Percentiles rank a stretch among this genome's conserved stretches.
Conservation (phyloP, 1,140 invertebrate species). For the Drosophila arizonae region DNA sequence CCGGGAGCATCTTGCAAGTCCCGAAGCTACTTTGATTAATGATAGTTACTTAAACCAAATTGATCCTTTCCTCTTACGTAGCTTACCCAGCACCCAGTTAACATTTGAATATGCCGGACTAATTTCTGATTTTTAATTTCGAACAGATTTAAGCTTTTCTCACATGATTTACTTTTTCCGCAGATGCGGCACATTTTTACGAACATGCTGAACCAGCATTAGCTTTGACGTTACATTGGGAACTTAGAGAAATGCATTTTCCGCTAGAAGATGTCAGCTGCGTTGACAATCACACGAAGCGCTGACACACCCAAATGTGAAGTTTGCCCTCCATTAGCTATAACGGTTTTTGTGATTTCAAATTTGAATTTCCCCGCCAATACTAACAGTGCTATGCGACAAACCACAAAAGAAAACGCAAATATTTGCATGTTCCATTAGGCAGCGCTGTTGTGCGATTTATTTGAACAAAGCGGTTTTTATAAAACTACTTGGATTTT, state of each 20-base stretch:
- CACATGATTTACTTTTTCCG: slow-evolving; percentile 42
- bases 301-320: background rate
- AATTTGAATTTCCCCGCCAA: background rate
- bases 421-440: background rate
- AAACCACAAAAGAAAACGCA: background rate
- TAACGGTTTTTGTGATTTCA: background rate
- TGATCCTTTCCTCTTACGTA: background rate
- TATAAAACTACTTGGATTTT: background rate
- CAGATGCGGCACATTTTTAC: slow-evolving; percentile 50
- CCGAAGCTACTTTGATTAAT: slow-evolving; percentile 28
- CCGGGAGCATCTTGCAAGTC: slow-evolving; percentile 26
- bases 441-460: background rate
- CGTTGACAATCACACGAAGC: slow-evolving; percentile 34
- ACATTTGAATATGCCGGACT: slow-evolving; percentile 40
- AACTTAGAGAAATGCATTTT: slow-evolving; percentile 31
- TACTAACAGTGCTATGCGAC: background rate
- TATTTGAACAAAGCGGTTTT: background rate
- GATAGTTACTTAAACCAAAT: background rate
- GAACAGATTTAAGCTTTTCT: slow-evolving; percentile 48
- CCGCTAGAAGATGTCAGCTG: slow-evolving; percentile 20
- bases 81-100: slow-evolving; percentile 52
- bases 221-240: slow-evolving; percentile 3
- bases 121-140: slow-evolving; percentile 41
- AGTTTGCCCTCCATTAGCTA: background rate
- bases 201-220: slow-evolving; percentile 39